Evolutionary conservation across 2,113 vertebrate genomes (phyloP).

Genomic region (Dasyornis broadbenti): DNA sequence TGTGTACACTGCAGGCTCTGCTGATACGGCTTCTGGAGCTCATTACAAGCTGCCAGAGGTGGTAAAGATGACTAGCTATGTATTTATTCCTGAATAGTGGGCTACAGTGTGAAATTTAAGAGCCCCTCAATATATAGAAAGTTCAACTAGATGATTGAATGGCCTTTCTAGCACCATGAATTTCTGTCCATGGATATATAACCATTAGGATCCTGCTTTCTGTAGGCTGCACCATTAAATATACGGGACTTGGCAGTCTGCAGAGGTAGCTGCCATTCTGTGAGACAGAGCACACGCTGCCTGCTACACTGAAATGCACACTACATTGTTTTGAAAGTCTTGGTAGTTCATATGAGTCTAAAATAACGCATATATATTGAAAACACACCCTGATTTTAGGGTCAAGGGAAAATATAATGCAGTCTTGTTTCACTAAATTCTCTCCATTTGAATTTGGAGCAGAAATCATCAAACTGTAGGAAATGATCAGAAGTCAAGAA

Average conservation of each 20-base stretch:
- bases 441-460: neutral
- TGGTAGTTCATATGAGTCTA: neutral
- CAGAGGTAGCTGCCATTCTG: slow-evolving; percentile 13
- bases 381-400: neutral
- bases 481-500: neutral
- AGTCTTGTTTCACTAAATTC: neutral
- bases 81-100: neutral
- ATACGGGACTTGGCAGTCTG: neutral
- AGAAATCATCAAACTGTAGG: neutral
- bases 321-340: neutral
- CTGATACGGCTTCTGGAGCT: neutral
- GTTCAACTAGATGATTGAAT: slow-evolving; percentile 7
- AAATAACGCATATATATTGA: neutral
- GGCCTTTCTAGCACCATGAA: neutral
- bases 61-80: neutral
- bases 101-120: slow-evolving; percentile 2
- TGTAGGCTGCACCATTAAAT: neutral
- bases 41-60: neutral
- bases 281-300: slow-evolving; percentile 10
- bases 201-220: slow-evolving; percentile 21
- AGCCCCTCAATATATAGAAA: slow-evolving; percentile 6
- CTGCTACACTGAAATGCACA: neutral
- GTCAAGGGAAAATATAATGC: neutral
- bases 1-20: rapidly evolving
- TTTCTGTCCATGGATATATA: slow-evolving; percentile 9